Conservation (phyloP, 2,113 vertebrate species). For the Rissa tridactyla region DNA sequence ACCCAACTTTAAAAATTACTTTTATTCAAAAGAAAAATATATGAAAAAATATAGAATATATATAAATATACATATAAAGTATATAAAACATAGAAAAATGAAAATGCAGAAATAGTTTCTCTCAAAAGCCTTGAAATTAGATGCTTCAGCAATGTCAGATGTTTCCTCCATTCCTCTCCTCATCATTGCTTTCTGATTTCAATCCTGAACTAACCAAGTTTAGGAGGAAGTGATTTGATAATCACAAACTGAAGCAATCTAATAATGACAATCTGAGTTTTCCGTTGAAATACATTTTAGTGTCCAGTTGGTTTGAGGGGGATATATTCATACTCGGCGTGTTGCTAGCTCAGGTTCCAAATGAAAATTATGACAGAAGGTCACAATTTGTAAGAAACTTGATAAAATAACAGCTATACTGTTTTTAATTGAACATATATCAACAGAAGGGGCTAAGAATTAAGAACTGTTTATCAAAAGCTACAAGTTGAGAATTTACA, state of each 20-base stretch:
- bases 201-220: not conserved
- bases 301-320: not conserved
- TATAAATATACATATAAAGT: not conserved
- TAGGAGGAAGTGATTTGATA: not conserved
- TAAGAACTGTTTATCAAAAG: not conserved
- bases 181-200: not conserved
- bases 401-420: not conserved
- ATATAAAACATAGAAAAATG: not conserved
- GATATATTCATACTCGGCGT: fast-evolving
- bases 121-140: not conserved
- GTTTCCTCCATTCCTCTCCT: not conserved
- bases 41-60: not conserved
- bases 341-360: not conserved
- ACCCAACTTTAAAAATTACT: not conserved
- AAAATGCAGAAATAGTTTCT: not conserved
- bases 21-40: not conserved
- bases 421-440: not conserved
- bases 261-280: not conserved
- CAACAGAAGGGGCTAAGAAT: not conserved
- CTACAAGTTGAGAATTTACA: not conserved
- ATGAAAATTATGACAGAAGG: not conserved
- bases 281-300: not conserved
- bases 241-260: not conserved
- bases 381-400: not conserved
- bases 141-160: not conserved